Conservation (phyloP, 2,888 invertebrate species). For the Drosophila anomelani region DNA sequence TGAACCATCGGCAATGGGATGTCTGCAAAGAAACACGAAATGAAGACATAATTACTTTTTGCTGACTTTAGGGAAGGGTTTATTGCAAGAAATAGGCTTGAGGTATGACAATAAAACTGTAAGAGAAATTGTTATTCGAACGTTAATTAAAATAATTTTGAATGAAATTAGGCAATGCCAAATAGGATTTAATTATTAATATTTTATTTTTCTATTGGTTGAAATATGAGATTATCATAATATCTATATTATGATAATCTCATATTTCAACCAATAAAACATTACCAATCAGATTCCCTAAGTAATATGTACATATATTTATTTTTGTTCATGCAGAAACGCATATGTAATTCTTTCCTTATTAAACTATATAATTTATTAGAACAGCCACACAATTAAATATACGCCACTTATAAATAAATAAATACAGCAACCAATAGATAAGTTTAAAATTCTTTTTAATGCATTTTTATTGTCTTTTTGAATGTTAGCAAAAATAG, state of each 20-base stretch:
- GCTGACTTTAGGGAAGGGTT: neutral
- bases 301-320: no score
- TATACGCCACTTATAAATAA: neutral
- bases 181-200: neutral
- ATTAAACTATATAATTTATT: no score
- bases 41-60: slow-evolving; percentile 28
- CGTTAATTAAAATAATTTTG: no score
- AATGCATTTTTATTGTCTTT: neutral
- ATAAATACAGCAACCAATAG: neutral
- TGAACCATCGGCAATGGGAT: slow-evolving; percentile 51
- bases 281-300: no score
- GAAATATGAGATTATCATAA: no score
- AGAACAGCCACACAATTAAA: neutral
- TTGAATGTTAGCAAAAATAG: neutral
- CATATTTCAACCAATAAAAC: no score
- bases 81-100: neutral
- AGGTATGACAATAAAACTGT: neutral
- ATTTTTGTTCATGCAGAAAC: no score
- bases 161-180: no score
- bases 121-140: neutral
- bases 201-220: no score
- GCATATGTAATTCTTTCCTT: no score
- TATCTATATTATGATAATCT: no score
- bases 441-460: neutral
- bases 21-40: slow-evolving; percentile 67